Base-by-base conservation (phyloP, 1,140 invertebrate species). In the Archivesica marissinica region DNA sequence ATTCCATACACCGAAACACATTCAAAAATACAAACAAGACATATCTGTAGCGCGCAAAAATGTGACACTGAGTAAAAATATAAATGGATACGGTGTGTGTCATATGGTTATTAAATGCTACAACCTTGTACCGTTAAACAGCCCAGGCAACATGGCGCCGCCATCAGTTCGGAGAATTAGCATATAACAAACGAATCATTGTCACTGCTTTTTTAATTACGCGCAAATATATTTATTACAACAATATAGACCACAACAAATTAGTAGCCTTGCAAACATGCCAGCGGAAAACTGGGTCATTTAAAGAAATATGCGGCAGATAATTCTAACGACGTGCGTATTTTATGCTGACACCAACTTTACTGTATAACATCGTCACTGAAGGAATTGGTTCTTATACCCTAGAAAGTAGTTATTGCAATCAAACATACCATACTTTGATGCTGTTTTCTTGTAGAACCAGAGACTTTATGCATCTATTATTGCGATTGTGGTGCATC, bases 221-320 rank as follows among this genome's bases (percentile, higher is more conserved):
- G 28, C 30, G 28, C 13, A 64, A 64, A 64, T 64, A 64, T 35
- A 25, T 9, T 35, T 35, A 64, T 64, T 2, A 64, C 38, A 64
- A 33, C 28, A 25, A 2, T 9, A 35, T 17, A 25, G n/a, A 35
- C 28, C 30, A 25, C 54, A 59, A 64, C 33, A 1, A 35, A 35
- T 64, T 64, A 64, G 59, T 64, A 64, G n/a, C 23, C 30, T 35
- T 17, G 28, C 28, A 64, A 64, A 64, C n/a, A 64, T 64, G 59
- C 30, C 13, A 1, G 13, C 30, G 38, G 54, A 64, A 64, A n/a
- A 64, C 7, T 25, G 38, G 33, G 59, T 64, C 59, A 35, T 20
- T 13, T 64, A 3, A 64, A 64, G 59, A 64, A 6, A 59, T 28
- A 54, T 4, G 25, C 25, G 9, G 25, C 25, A 30, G 7, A n/a